These are phyloP conservation scores for Marronus borbonicus DNA, from an alignment of 2,888 invertebrate genomes.

Conservation along the genomic window DNA sequence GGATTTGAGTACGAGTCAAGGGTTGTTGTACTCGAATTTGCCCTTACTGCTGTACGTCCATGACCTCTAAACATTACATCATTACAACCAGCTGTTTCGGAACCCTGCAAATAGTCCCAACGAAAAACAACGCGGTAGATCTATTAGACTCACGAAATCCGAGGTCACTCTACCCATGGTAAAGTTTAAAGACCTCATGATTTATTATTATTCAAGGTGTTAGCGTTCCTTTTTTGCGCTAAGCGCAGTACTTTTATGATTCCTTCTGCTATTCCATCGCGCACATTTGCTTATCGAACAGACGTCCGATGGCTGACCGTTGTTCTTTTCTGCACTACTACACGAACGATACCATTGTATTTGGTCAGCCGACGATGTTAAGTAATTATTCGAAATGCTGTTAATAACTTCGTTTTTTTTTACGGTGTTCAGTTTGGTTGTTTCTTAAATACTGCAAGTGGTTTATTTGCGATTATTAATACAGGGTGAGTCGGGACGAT, in stretches of 20 bases:
- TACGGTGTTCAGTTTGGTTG: background rate
- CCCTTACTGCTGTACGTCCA: background rate
- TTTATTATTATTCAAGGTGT: constrained; percentile 46
- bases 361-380: constrained; percentile 43
- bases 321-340: constrained; percentile 11
- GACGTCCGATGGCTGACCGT: constrained; percentile 4
- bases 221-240: constrained; percentile 25
- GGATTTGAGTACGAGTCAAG: background rate
- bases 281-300: constrained; percentile 24
- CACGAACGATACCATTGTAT: constrained; percentile 35
- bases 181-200: constrained; percentile 45
- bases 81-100: background rate
- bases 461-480: background rate
- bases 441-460: background rate
- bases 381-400: constrained; percentile 29
- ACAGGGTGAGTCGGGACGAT: too few species aligned
- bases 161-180: constrained; percentile 26
- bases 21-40: background rate
- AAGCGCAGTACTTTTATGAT: constrained; percentile 14
- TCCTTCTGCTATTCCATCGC: background rate
- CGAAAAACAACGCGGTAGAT: constrained; percentile 5
- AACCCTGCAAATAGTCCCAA: background rate
- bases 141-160: constrained; percentile 36
- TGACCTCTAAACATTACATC: constrained; percentile 23
- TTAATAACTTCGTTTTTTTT: background rate